phyloP scores from a whole-genome alignment of 2,888 invertebrate species.

The Pteria penguin region DNA sequence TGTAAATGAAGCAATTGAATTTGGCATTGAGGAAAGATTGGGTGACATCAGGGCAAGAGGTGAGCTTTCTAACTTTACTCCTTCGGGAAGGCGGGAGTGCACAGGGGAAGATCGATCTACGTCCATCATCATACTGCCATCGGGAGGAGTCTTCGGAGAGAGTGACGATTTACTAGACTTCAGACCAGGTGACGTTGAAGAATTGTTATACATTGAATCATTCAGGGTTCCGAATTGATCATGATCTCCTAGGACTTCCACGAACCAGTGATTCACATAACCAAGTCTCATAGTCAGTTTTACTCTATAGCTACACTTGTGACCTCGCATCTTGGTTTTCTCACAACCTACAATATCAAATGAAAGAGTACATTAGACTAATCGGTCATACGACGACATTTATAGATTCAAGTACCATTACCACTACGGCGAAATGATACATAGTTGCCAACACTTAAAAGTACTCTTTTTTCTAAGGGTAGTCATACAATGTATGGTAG shows the following conservation, averaged over 20 bases:
- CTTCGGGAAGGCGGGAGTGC: conserved; percentile 17
- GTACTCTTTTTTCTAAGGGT: too few relatives aligned
- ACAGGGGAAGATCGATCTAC: conserved; percentile 17
- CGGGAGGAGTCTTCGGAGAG: conserved; percentile 18
- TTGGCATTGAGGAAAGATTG: conserved; percentile 27
- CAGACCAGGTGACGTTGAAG: neutral
- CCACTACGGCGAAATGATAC: too few relatives aligned
- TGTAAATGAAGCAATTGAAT: conserved; percentile 12
- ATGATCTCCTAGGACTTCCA: conserved; percentile 73
- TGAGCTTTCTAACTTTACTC: neutral
- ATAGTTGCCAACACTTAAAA: too few relatives aligned
- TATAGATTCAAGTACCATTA: too few relatives aligned
- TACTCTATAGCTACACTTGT: conserved; percentile 72
- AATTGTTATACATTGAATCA: conserved; percentile 14
- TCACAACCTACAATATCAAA: conserved; percentile 73
- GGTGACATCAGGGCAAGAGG: conserved; percentile 7
- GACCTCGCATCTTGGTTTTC: conserved; percentile 71
- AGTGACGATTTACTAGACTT: neutral
- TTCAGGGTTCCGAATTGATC: conserved; percentile 50
- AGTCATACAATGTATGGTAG: too few relatives aligned
- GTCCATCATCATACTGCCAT: conserved; percentile 7
- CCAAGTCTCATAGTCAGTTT: conserved; percentile 74
- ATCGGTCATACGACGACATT: too few relatives aligned
- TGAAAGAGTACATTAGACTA: too few relatives aligned
- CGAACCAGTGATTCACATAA: conserved; percentile 73